Percentiles rank a stretch among this genome's conserved stretches.
Evolutionary conservation across 2,888 invertebrate species (phyloP).

Genomic region (Drosophila koepferae): DNA sequence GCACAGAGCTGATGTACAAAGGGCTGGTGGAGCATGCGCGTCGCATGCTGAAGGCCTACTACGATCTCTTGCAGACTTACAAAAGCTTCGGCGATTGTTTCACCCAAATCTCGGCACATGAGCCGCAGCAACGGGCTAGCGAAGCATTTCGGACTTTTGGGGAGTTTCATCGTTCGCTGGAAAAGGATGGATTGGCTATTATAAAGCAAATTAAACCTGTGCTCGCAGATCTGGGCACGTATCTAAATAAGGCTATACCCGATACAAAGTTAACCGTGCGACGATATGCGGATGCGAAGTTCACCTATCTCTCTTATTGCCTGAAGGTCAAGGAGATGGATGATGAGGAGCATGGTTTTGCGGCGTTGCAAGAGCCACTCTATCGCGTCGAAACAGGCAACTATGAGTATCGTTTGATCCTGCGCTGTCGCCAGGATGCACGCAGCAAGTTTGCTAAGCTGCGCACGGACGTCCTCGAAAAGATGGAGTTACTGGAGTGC

Average conservation of each 20-base stretch:
- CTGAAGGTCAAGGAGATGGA: constrained; percentile 99
- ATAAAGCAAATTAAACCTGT: constrained; percentile 97
- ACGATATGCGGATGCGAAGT: constrained; percentile 99
- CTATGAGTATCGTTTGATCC: constrained; percentile 98
- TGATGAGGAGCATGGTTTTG: constrained; percentile 98
- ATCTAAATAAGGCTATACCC: constrained; percentile 98
- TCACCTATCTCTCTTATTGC: constrained; percentile 99
- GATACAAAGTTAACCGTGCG: constrained; percentile 98
- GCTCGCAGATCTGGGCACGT: constrained; percentile 97
- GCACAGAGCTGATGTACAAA: constrained; percentile 96
- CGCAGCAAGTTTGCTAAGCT: constrained; percentile 93
- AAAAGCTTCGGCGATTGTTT: constrained; percentile 97
- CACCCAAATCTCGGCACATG: constrained; percentile 96
- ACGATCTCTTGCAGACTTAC: constrained; percentile 95
- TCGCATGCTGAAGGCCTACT: constrained; percentile 91
- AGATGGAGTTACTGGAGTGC: constrained; percentile 98
- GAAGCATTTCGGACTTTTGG: constrained; percentile 98
- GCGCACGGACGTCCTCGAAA: constrained; percentile 96
- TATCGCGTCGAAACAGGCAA: constrained; percentile 99
- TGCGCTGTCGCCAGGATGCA: constrained; percentile 98
- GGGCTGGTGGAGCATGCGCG: constrained; percentile 96
- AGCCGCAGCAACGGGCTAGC: constrained; percentile 97
- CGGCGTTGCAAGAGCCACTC: constrained; percentile 96
- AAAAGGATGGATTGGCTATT: constrained; percentile 95
- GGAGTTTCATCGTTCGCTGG: constrained; percentile 96